Evolutionary conservation across 1,140 invertebrate species (phyloP).

Genomic region (Cydia amplana): DNA sequence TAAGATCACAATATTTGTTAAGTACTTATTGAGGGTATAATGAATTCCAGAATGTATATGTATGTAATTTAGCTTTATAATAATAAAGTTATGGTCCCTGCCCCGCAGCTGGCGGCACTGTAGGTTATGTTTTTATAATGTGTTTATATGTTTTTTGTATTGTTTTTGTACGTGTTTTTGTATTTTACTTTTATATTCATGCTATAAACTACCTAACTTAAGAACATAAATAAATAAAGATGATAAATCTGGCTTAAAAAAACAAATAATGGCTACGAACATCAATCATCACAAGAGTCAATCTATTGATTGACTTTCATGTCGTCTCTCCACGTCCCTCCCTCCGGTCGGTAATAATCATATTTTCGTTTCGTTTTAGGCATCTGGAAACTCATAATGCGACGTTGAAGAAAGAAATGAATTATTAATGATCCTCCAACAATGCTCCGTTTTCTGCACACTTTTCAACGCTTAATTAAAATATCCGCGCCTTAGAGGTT

Average conservation of each 20-base stretch:
- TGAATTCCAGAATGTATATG: too few relatives aligned
- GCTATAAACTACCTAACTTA: too few relatives aligned
- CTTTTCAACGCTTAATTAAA: constrained; percentile 17
- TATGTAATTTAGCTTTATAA: too few relatives aligned
- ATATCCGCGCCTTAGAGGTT: neutral
- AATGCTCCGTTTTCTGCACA: constrained; percentile 1
- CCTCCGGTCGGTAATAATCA: constrained; percentile 7
- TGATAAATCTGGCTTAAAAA: neutral
- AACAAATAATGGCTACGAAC: neutral
- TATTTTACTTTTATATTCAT: too few relatives aligned
- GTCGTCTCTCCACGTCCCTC: neutral
- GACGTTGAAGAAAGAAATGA: constrained; percentile 13
- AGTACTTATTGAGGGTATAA: too few relatives aligned
- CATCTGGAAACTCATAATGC: neutral
- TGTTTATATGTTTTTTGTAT: too few relatives aligned
- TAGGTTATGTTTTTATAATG: too few relatives aligned
- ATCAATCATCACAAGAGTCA: constrained; percentile 6
- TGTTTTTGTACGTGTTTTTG: too few relatives aligned
- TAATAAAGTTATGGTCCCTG: too few relatives aligned
- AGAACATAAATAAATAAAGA: too few relatives aligned
- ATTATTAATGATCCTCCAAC: constrained; percentile 10
- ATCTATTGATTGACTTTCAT: constrained; percentile 10
- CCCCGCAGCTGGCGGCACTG: too few relatives aligned
- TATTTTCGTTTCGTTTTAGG: constrained; percentile 12
- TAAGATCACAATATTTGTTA: too few relatives aligned